Percentiles rank a stretch among this genome's conserved stretches.
These are phyloP conservation scores for Brachionus asplanchnoidis DNA, from an alignment of 1,140 invertebrate species.

Conservation along the genomic window DNA sequence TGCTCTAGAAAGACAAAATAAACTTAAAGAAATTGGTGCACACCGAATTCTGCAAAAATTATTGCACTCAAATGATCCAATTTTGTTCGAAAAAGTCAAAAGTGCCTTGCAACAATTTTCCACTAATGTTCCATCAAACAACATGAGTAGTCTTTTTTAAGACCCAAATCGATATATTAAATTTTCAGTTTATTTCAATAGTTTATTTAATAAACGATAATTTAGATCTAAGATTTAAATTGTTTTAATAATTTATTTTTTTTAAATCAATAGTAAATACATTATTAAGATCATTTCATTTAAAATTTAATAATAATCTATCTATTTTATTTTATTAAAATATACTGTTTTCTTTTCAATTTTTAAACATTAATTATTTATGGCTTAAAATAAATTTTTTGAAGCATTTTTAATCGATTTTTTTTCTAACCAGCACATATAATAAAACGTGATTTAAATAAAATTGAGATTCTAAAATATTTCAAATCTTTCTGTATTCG, in stretches of 20 bases:
- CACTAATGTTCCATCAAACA: slow-evolving; percentile 4
- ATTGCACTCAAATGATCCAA: slow-evolving; percentile 31
- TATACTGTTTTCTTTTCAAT: not conserved
- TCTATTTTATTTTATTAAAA: not conserved
- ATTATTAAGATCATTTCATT: not conserved
- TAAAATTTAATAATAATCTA: slow-evolving; percentile 23
- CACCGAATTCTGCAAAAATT: slow-evolving; percentile 35
- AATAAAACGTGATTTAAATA: not conserved
- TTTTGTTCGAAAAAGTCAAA: slow-evolving; percentile 40
- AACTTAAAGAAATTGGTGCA: slow-evolving; percentile 35
- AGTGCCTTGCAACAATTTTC: slow-evolving; percentile 33
- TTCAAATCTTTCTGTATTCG: too few species aligned
- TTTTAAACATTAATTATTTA: slow-evolving; percentile 18
- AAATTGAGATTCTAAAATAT: too few species aligned
- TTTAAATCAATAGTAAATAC: not conserved
- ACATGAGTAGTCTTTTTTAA: not conserved
- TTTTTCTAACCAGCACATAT: not conserved
- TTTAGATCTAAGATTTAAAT: not conserved
- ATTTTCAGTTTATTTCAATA: not conserved
- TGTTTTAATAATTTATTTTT: slow-evolving; percentile 23
- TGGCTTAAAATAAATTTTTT: not conserved
- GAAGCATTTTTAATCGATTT: not conserved
- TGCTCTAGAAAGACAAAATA: slow-evolving; percentile 29
- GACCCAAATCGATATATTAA: not conserved
- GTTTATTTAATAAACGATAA: not conserved